Evolutionary conservation across 2,888 invertebrate genomes (phyloP), one percentile per base, ranked within the genome.

Genomic region (Drosophila fulvimacula): DNA sequence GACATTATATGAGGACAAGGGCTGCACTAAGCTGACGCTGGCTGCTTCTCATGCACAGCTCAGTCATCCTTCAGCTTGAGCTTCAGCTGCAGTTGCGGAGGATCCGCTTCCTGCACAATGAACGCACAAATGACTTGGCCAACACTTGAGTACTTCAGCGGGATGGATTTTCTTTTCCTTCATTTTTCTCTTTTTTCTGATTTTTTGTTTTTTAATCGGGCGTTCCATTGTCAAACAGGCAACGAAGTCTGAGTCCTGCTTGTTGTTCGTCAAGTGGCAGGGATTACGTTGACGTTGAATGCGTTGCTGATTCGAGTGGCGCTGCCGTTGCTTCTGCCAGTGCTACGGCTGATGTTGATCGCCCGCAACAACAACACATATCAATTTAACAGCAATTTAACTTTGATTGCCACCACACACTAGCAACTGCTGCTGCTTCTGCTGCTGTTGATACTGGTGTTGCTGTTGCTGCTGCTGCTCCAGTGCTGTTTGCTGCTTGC

Each of bases 231-330:
- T 82, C 67, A 57, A 70, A 76, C 39, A 41, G 32, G 73, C 69
- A 73, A 41, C 56, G 51, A 39, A 19, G 66, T 39, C 66, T 49
- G 32, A 52, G 55, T 60, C 42, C 63, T 60, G 36, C 38, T 41
- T 53, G 77, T 60, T 56, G 69, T 79, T 69, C 55, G 78, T 84
- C 81, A 79, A 79, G 79, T 79, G 74, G 66, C 69, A 36, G 78
- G 79, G 81, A 81, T 79, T 81, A 71, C 49, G 88, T 80, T 80
- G 88, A 85, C 77, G 82, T 75, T 85, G 89, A 89, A 85, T 85
- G 82, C 88, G 63, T 48, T 75, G 71, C 80, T 88, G 88, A 89
- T 89, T 85, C 49, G 56, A 74, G 78, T 79, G 67, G 44, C 59
- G 42, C 42, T 32, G 42, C 15, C 24, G 32, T 51, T 24, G 19